Conservation (phyloP, 1,140 invertebrate species). For the Drosophila guanche region DNA sequence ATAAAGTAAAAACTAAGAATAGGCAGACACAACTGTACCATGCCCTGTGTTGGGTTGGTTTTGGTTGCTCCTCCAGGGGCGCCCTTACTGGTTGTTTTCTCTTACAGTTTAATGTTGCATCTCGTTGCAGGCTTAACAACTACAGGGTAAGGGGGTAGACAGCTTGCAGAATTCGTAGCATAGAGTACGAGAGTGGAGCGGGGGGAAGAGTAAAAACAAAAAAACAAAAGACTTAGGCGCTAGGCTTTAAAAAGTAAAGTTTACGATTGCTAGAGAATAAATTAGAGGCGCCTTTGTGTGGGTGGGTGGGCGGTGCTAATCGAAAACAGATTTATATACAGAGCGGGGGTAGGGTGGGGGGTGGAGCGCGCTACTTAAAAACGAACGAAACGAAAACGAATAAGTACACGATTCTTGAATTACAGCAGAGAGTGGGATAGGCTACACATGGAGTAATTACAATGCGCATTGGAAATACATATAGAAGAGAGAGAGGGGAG, state of each 20-base stretch:
- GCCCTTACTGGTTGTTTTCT: constrained; percentile 29
- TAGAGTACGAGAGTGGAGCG: constrained; percentile 4
- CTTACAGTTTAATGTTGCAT: constrained; percentile 1
- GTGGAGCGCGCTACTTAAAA: constrained; percentile 52
- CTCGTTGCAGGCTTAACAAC: constrained; percentile 14
- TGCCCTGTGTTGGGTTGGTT: too few relatives aligned
- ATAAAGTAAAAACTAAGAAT: constrained; percentile 13
- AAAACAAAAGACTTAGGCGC: constrained; percentile 54
- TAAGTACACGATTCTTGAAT: constrained; percentile 76
- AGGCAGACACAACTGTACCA: too few relatives aligned
- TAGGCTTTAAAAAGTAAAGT: constrained; percentile 54
- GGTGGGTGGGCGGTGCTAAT: constrained; percentile 19
- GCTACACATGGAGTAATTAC: constrained; percentile 65
- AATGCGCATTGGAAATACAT: constrained; percentile 55
- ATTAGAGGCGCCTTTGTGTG: constrained; percentile 46
- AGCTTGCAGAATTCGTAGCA: constrained; percentile 6
- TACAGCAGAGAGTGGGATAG: constrained; percentile 42
- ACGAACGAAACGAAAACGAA: constrained; percentile 64
- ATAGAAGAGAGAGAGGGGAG: background rate
- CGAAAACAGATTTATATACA: constrained; percentile 44
- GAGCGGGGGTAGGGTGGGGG: background rate
- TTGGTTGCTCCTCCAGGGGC: background rate
- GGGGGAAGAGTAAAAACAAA: constrained; percentile 38
- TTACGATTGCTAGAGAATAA: constrained; percentile 73
- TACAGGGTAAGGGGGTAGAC: background rate